Percentiles rank a stretch among this genome's conserved stretches.
phyloP scores from a whole-genome alignment of 2,113 vertebrate genomes.

The Salvelinus sp. region DNA sequence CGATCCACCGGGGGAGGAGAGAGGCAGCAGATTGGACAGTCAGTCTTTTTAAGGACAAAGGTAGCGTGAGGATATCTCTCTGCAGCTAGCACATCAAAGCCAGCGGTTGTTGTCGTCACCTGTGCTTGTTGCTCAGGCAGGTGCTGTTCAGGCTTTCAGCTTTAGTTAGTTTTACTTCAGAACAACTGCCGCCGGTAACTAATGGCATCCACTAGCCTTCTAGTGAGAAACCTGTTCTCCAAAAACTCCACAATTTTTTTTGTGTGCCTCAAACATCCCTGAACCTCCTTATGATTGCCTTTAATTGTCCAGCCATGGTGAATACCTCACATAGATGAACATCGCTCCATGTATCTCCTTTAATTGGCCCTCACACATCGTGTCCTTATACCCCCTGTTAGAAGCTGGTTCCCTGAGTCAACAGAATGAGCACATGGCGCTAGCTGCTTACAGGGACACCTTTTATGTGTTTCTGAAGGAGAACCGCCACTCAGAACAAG shows the following conservation, averaged over 20 bases:
- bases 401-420: background rate
- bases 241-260: background rate
- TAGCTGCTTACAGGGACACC: background rate
- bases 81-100: constrained; percentile 36
- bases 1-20: constrained; percentile 45
- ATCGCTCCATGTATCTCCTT: background rate
- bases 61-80: constrained; percentile 52
- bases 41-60: constrained; percentile 42
- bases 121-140: background rate
- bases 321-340: background rate
- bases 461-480: background rate
- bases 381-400: background rate
- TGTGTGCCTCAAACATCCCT: background rate
- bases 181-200: background rate
- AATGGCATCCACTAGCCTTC: background rate
- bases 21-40: constrained; percentile 48
- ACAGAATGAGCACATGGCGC: background rate
- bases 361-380: background rate
- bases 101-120: background rate
- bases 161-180: background rate
- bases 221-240: background rate
- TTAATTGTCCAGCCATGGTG: background rate
- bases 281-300: background rate
- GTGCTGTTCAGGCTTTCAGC: background rate
- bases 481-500: background rate